Base-by-base conservation (phyloP, 2,797 vertebrate species). In the Coendou prehensilis region DNA sequence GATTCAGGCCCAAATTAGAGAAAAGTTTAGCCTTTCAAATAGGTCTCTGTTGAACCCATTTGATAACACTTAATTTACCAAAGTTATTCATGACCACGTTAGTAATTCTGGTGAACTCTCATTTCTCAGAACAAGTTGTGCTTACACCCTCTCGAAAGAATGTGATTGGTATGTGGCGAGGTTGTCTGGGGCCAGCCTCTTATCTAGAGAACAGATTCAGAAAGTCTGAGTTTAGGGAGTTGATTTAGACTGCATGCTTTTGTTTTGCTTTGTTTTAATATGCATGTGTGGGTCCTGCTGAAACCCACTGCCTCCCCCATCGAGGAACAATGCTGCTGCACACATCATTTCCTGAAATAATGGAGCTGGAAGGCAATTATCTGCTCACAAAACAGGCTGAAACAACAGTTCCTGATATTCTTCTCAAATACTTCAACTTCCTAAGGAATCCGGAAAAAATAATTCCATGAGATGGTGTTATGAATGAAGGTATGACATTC, bases 381-480 rank as follows among this genome's bases (percentile, higher is more conserved):
- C 98, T 98, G 91, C 98, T 98, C 97, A 96, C 98, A 97, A 97
- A 99, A 98, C 98, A 98, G 98, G 97, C 98, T 98, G 98, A 98
- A 98, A 98, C 98, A 98, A 98, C 98, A 99, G 98, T 99, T 99
- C 99, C 98, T 99, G 98, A 99, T 98, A 99, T 99, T 99, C 99
- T 99, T 99, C 98, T 98, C 97, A 98, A 99, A 98, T 98, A 98
- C 98, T 98, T 99, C 95, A 98, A 98, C 98, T 98, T 99, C 98
- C 98, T 97, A 98, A 98, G 98, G 98, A 99, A 99, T 99, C 98
- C 98, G 98, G 99, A 99, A 99, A 99, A 99, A 99, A 99, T 99
- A 99, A 98, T 99, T 99, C 98, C 98, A 97, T 98, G 98, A 98
- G 98, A 97, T 22, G 52, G 98, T 98, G 98, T 98, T 98, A 96